Conservation (phyloP, 2,113 vertebrate genomes). For the Fulmarus glacialis region DNA sequence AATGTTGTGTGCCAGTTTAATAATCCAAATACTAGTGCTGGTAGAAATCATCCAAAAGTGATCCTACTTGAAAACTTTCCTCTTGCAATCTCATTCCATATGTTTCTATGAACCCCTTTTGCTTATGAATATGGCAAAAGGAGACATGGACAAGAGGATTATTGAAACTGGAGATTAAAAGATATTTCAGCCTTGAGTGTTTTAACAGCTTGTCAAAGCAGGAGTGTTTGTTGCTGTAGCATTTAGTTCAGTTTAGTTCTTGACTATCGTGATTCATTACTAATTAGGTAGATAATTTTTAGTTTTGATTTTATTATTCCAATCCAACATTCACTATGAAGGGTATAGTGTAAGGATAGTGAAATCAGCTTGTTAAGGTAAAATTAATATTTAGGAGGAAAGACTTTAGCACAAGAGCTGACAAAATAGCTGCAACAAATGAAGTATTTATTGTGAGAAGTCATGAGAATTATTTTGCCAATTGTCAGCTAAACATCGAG, state of each 20-base stretch:
- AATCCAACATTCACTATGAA: neutral
- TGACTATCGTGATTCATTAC: neutral
- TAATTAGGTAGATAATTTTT: neutral
- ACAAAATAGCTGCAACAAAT: neutral
- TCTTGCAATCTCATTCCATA: neutral
- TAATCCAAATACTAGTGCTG: neutral
- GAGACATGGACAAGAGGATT: neutral
- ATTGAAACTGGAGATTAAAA: neutral
- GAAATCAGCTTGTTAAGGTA: neutral
- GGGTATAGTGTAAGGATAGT: neutral
- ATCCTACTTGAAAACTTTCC: neutral
- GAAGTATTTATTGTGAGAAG: slow-evolving; percentile 28
- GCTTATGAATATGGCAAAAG: neutral
- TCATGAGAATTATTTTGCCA: slow-evolving; percentile 32
- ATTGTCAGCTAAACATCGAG: slow-evolving; percentile 19
- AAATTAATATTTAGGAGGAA: neutral
- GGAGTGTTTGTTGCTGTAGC: neutral
- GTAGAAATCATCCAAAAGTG: neutral
- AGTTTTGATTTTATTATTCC: neutral
- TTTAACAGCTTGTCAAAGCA: neutral
- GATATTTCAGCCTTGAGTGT: neutral
- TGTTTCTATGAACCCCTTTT: neutral
- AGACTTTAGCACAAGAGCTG: neutral
- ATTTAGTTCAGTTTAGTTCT: neutral
- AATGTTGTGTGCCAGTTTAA: neutral